Evolutionary conservation across 1,140 invertebrate genomes (phyloP), one percentile per base, ranked within the genome.

Genomic region (Sipha flava): DNA sequence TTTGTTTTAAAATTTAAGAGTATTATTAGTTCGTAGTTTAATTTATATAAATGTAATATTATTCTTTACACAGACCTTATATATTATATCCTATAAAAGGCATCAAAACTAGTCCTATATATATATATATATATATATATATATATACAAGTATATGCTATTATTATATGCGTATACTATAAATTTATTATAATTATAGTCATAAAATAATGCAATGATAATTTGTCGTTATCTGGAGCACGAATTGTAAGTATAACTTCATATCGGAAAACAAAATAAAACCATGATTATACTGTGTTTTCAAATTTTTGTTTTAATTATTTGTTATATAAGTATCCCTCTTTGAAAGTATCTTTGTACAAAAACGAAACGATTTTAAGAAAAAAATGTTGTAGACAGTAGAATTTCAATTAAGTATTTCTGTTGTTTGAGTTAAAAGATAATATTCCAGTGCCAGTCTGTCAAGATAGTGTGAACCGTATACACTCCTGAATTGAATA

Each of bases 1-100:
- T 75, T 75, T 54, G 47, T 75, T 75, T 37, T 37, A 54, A 72
- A 7, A 49, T 31, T 40, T 37, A 75, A 75, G 47, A 21, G 54
- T 21, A 54, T 43, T 34, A 52, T 52, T 75, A 75, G 70, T 54
- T 31, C 10, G 47, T 54, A 54, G 31, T 52, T 75, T 75, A 54
- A 75, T 52, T 75, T 75, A 18, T 75, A 75, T 75, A 10, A 34
- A 75, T 75, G 49, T 49, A 75, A 54, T 54, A 75, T 75, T 75
- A 75, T 54, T 54, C 70, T 54, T 2, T 75, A 47, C 54, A 75
- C 70, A 75, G 70, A 29, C 47, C 70, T 75, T 21, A 23, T 29
- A 31, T 21, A 47, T 47, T 66, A 66, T 18, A n/a, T n/a, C n/a
- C n/a, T 40, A 54, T 49, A 75, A 29, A 75, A 75, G 47, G 70